phyloP scores from a whole-genome alignment of 1,140 invertebrate genomes.

The Pachypeltis micranthus region DNA sequence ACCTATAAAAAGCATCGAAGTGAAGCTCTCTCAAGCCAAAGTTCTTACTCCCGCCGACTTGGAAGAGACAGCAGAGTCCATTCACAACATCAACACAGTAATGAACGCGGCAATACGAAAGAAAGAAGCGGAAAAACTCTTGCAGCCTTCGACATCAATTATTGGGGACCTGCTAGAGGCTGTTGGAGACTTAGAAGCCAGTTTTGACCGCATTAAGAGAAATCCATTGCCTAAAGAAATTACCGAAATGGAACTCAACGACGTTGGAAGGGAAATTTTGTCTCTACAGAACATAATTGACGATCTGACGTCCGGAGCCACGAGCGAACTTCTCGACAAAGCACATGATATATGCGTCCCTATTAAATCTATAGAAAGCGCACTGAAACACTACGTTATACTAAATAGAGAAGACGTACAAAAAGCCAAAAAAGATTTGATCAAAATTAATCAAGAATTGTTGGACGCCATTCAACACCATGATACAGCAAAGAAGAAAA shows the following conservation, averaged over 20 bases:
- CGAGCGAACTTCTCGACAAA: neutral
- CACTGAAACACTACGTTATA: neutral
- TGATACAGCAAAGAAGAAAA: neutral
- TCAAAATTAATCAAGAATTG: neutral
- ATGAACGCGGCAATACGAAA: neutral
- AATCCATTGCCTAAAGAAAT: neutral
- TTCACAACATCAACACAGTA: conserved; percentile 9
- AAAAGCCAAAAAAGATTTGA: conserved; percentile 4
- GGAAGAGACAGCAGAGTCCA: neutral
- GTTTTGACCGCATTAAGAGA: conserved; percentile 5
- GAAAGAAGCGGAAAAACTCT: conserved; percentile 13
- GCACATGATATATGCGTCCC: conserved; percentile 6
- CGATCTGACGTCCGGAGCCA: conserved; percentile 10
- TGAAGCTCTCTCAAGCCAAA: neutral
- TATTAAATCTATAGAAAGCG: conserved; percentile 7
- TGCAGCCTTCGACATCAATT: conserved; percentile 3
- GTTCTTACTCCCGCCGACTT: neutral
- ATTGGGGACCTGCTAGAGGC: conserved; percentile 7
- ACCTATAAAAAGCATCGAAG: conserved; percentile 14
- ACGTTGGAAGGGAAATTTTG: conserved; percentile 6
- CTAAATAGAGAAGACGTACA: neutral
- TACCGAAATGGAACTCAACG: neutral
- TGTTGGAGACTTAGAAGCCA: neutral
- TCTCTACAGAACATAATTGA: conserved; percentile 13
- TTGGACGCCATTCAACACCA: neutral